Evolutionary conservation across 2,888 invertebrate genomes (phyloP), one percentile per base, ranked within the genome.

Genomic region (Entomobrya proxima): DNA sequence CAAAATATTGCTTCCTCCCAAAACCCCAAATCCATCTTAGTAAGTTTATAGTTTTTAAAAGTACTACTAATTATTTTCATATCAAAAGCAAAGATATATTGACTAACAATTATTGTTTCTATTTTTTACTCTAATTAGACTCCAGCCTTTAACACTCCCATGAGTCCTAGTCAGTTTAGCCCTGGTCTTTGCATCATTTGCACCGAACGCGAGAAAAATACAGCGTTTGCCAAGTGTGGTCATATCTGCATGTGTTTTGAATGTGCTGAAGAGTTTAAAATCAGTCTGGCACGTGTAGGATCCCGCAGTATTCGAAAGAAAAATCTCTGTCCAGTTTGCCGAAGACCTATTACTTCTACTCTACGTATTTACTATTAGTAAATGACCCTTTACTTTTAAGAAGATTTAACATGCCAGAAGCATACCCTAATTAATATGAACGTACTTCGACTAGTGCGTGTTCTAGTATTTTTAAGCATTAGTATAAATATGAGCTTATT

Each of bases 211-310:
- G 78, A 50, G 35, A 81, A 58, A 15, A 85, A 86, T 24, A 72
- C 87, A 52, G 88, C 88, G 6, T 88, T 87, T 55, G n/a, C 58
- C 0, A 79, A 87, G 35, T 88, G 88, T 52, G 88, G 88, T 6
- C 88, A 88, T 55, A 13, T 87, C n/a, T 86, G 82, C 27, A 80
- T 87, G 76, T 88, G 88, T 32, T 67, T 55, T 18, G 50, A 85
- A 40, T 88, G 88, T 47, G 85, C 87, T 15, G n/a, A 50, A 37
- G 13, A 55, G 27, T 78, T 47, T 21, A 72, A 81, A n/a, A n/a
- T n/a, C n/a, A n/a, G n/a, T n/a, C n/a, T n/a, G n/a, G n/a, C 67
- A 27, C 11, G 24, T 27, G 44, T 32, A 32, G 1, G 47, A 15
- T 18, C 24, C 4, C 61, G 78, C 2, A 11, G 15, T 27, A 15